Evolutionary conservation across 2,888 invertebrate genomes (phyloP), one percentile per base, ranked within the genome.

Genomic region (Agrotis exclamationis): DNA sequence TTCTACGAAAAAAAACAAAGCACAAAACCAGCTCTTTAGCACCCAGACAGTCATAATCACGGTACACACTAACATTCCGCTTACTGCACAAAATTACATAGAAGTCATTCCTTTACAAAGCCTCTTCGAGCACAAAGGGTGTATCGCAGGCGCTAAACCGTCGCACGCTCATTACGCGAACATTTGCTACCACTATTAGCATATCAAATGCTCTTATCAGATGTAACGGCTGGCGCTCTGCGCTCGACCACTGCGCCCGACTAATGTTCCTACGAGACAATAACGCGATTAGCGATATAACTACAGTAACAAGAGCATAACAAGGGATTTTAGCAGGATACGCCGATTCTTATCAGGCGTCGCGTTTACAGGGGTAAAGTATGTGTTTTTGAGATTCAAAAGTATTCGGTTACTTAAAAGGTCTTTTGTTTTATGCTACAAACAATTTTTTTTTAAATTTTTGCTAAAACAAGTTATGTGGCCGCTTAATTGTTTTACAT

Each of bases 121-220:
- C 59, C 65, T 70, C 59, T 53, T 56, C 65, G 68, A 59, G 47
- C 70, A 76, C 78, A 82, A 75, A 79, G 79, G 83, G 84, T 80
- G 80, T 88, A 88, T 89, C 85, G 88, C 86, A 85, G 89, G 91
- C 89, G 93, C 89, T 91, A 93, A 93, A 89, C 91, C 92, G 90
- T 93, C 91, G 89, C 90, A 88, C 88, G 89, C 90, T 92, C 91
- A 94, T 95, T 95, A 93, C 91, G 89, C 89, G 93, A 93, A 89
- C 94, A 93, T 94, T 95, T 91, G 94, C 92, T 89, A 89, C 90
- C 85, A 80, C 89, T 91, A 95, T 95, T 95, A 95, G 92, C 95
- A 96, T 95, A 94, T 94, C 93, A 95, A 94, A 93, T 89, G 91
- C 83, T 78, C 86, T 93, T 95, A 95, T 95, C 95, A 88, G 95